Percentiles rank a stretch among this genome's conserved stretches.
phyloP scores from a whole-genome alignment of 2,797 vertebrate species.

The Urosaurus nigricauda region DNA sequence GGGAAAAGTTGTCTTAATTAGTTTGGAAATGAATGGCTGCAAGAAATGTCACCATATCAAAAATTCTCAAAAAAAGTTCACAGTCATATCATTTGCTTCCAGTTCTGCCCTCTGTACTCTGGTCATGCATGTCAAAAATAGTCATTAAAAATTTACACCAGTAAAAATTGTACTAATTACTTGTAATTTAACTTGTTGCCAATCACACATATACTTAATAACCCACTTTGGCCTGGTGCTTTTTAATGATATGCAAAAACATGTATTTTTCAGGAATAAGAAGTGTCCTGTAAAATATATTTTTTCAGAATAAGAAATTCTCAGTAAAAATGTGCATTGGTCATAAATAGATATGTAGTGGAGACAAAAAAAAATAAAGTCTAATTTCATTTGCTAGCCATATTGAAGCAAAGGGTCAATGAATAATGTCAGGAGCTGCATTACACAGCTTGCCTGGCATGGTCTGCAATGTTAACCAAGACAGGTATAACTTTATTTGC shows the following conservation, averaged over 20 bases:
- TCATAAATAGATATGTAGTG: background rate
- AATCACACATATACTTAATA: conserved; percentile 8
- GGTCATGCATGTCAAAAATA: conserved; percentile 20
- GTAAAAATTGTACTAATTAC: conserved; percentile 20
- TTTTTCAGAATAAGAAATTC: background rate
- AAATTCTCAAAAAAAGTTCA: background rate
- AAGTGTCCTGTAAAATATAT: background rate
- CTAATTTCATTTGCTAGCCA: too few relatives aligned
- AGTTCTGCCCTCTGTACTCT: background rate
- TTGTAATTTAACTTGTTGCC: conserved; percentile 29
- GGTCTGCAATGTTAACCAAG: too few relatives aligned
- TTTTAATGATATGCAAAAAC: background rate
- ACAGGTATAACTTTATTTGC: too few relatives aligned
- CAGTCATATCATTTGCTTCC: conserved; percentile 2
- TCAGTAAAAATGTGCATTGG: background rate
- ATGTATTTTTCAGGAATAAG: background rate
- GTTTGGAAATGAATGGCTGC: background rate
- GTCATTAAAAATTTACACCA: conserved; percentile 22
- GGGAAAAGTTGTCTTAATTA: background rate
- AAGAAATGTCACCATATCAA: background rate
- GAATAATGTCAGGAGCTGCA: too few relatives aligned
- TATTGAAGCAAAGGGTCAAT: too few relatives aligned
- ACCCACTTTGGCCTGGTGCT: background rate
- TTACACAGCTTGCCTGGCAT: too few relatives aligned
- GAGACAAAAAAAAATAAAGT: too few relatives aligned